Conservation (phyloP, 2,797 vertebrate genomes). For the Enteromius argenteus region DNA sequence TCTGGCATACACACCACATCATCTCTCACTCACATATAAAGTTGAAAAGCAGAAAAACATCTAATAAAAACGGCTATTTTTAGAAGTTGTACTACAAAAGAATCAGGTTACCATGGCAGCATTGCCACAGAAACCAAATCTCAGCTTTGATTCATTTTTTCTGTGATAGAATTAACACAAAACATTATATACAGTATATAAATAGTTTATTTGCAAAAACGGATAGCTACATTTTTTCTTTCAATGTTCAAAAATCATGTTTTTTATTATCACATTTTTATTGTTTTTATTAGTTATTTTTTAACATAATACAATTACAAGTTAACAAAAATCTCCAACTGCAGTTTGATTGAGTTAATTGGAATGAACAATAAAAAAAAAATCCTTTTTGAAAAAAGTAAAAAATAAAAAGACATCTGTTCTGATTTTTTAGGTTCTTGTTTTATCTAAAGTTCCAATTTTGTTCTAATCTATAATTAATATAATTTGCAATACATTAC, state of each 20-base stretch:
- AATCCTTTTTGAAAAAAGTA: too few species aligned
- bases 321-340: too few species aligned
- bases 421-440: background rate
- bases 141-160: background rate
- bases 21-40: constrained; percentile 31
- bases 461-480: background rate
- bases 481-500: background rate
- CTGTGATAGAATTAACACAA: background rate
- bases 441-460: background rate
- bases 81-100: constrained; percentile 26
- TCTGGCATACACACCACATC: background rate
- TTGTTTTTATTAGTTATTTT: too few species aligned
- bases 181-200: too few species aligned
- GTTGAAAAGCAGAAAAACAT: constrained; percentile 28
- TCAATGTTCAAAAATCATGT: too few species aligned
- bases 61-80: constrained; percentile 49
- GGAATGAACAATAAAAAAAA: too few species aligned
- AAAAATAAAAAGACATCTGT: too few species aligned
- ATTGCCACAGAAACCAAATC: constrained; percentile 14
- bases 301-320: too few species aligned
- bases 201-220: too few species aligned
- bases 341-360: too few species aligned
- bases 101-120: constrained; percentile 62
- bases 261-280: too few species aligned
- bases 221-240: too few species aligned